Conservation (phyloP, 1,140 invertebrate species). For the Trachymyrmex cornetzi region DNA sequence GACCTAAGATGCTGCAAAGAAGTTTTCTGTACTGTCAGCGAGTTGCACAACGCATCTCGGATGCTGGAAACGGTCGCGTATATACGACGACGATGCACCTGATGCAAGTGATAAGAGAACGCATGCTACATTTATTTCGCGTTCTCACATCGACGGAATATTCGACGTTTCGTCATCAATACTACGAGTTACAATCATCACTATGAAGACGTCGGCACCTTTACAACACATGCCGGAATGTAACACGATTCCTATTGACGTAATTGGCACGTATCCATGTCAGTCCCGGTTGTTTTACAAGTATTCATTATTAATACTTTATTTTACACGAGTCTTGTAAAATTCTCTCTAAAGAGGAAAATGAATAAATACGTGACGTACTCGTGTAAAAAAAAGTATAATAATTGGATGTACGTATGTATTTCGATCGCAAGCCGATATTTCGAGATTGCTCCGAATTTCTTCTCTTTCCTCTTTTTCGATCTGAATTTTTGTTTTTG, state of each 20-base stretch:
- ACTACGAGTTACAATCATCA: conserved; percentile 26
- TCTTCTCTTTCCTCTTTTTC: conserved; percentile 16
- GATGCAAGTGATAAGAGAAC: conserved; percentile 5
- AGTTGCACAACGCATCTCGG: conserved; percentile 21
- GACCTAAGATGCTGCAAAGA: neutral
- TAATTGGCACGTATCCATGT: neutral
- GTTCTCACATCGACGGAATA: neutral
- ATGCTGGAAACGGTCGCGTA: neutral
- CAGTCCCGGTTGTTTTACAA: conserved; percentile 3
- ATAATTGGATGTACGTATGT: neutral
- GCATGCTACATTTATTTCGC: conserved; percentile 29
- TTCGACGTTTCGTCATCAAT: conserved; percentile 31
- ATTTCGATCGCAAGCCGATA: conserved; percentile 20
- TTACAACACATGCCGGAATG: neutral
- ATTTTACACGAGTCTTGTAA: neutral
- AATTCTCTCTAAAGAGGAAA: conserved; percentile 1
- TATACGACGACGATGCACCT: neutral
- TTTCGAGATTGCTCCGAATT: conserved; percentile 26
- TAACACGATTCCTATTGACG: neutral
- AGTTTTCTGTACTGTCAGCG: neutral
- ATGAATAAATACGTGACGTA: conserved; percentile 15
- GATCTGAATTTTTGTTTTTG: conserved; percentile 22
- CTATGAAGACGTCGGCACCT: neutral
- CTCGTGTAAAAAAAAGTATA: neutral
- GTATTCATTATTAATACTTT: neutral